A percentile compares a stretch with the other conserved stretches of the same genome.
These are phyloP conservation scores for Atta colombica DNA, from an alignment of 1,140 invertebrate species.

Conservation along the genomic window DNA sequence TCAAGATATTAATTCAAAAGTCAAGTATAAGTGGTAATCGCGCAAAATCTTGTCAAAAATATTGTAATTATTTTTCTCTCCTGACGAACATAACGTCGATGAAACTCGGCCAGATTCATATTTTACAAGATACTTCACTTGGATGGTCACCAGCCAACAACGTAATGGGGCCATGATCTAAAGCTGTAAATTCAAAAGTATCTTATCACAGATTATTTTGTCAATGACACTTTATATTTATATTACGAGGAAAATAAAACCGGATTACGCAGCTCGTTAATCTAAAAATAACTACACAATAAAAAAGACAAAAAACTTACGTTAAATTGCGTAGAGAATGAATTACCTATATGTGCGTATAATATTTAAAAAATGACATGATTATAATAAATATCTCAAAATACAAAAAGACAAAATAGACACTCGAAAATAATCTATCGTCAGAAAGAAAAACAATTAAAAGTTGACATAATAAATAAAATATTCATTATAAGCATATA, in stretches of 20 bases:
- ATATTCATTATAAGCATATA: not conserved
- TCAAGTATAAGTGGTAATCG: not conserved
- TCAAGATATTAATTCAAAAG: not conserved
- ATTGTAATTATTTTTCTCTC: constrained; percentile 65
- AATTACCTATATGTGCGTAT: not conserved
- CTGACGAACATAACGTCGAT: not conserved
- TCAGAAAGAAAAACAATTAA: too few species aligned
- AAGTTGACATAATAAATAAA: not conserved
- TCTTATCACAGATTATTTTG: constrained; percentile 66
- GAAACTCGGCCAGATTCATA: constrained; percentile 69
- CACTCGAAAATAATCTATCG: too few species aligned
- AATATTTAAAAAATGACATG: not conserved
- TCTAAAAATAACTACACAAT: not conserved
- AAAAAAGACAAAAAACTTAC: not conserved
- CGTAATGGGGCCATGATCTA: constrained; percentile 29
- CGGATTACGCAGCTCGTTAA: not conserved
- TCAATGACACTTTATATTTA: constrained; percentile 5
- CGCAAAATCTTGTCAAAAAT: constrained; percentile 28
- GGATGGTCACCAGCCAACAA: constrained; percentile 19
- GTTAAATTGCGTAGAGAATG: not conserved
- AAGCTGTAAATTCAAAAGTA: constrained; percentile 60
- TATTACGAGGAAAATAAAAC: not conserved
- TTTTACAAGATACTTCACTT: constrained; percentile 73
- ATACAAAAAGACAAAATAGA: not conserved
- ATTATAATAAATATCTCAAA: not conserved